Conservation (phyloP, 2,113 vertebrate genomes). For the Peucedramus taeniatus region DNA sequence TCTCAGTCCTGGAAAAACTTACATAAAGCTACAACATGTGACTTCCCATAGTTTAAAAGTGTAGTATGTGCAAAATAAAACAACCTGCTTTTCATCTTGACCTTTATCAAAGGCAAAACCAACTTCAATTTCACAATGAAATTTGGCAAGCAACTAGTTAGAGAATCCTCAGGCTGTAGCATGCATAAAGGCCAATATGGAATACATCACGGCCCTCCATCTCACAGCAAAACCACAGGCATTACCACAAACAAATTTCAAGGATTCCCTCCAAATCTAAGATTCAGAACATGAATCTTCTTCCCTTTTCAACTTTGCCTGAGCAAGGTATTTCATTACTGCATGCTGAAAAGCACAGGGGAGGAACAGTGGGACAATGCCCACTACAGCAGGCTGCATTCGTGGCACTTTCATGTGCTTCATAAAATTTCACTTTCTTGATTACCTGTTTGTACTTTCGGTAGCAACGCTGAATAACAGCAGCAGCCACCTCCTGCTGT, state of each 20-base stretch:
- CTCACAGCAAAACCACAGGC: neutral
- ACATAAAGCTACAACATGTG: neutral
- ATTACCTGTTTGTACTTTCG: slow-evolving; percentile 99
- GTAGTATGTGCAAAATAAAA: neutral
- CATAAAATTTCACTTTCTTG: neutral
- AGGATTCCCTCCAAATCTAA: neutral
- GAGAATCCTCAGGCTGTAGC: neutral
- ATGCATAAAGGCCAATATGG: neutral
- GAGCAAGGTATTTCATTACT: neutral
- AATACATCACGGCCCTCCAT: neutral
- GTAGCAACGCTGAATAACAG: slow-evolving; percentile 98
- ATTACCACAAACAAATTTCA: neutral
- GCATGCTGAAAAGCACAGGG: neutral
- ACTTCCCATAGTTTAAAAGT: neutral
- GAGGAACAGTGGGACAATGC: neutral
- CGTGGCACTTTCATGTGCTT: accelerated
- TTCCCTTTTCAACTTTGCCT: neutral
- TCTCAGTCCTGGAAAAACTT: neutral
- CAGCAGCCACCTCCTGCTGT: slow-evolving; percentile 96
- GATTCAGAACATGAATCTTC: neutral
- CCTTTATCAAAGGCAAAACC: neutral
- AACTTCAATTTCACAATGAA: slow-evolving; percentile 66
- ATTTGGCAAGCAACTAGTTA: slow-evolving; percentile 57
- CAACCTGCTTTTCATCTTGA: neutral
- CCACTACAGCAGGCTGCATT: neutral